Percentiles rank a stretch among this genome's conserved stretches.
phyloP scores from a whole-genome alignment of 2,113 vertebrate genomes.

The Patagioenas fasciata region DNA sequence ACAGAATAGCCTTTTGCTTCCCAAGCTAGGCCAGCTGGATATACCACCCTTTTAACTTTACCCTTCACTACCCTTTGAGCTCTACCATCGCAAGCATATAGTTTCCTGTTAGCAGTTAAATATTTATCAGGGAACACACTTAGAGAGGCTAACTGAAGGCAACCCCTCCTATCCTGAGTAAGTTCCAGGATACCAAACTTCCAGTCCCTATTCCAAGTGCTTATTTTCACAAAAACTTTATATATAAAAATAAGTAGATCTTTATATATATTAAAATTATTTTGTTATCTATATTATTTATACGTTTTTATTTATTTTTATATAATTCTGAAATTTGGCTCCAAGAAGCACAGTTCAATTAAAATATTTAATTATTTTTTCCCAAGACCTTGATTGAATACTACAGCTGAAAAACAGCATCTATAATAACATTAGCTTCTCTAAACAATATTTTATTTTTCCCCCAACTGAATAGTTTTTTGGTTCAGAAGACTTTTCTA shows the following conservation, averaged over 20 bases:
- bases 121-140: rapidly evolving
- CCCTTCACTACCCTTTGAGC: neutral
- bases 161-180: neutral
- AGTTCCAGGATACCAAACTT: rapidly evolving
- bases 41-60: neutral
- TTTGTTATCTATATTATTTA: neutral
- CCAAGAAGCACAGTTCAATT: neutral
- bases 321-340: neutral
- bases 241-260: neutral
- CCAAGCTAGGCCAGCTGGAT: neutral
- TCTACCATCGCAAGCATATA: neutral
- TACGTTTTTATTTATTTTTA: neutral
- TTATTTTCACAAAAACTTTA: neutral
- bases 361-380: neutral
- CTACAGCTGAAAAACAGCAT: neutral
- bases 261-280: neutral
- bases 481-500: neutral
- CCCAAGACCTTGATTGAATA: neutral
- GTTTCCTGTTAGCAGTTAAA: neutral
- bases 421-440: neutral
- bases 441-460: neutral
- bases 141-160: neutral
- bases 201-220: neutral
- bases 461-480: neutral
- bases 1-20: neutral